Evolutionary conservation across 2,113 vertebrate genomes (phyloP).

Genomic region (Forbesichthys papilliferus): DNA sequence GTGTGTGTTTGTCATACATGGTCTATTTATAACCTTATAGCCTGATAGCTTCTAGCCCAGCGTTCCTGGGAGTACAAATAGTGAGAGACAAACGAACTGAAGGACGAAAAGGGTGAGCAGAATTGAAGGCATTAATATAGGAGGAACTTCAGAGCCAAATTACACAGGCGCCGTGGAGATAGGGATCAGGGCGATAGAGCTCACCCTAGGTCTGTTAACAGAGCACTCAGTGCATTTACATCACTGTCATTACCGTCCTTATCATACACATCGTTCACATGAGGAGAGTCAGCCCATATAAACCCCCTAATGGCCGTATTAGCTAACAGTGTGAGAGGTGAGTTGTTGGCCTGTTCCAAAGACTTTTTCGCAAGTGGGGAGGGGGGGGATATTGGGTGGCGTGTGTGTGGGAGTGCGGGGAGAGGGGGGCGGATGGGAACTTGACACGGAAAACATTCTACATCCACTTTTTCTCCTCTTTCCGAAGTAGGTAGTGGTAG

Average conservation of each 20-base stretch:
- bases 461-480: slow-evolving; percentile 21
- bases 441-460: slow-evolving; percentile 30
- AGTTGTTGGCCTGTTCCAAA: slow-evolving; percentile 48
- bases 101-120: slow-evolving; percentile 49
- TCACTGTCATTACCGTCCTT: slow-evolving; percentile 65
- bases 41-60: slow-evolving; percentile 14
- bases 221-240: slow-evolving; percentile 72
- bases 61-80: slow-evolving; percentile 25
- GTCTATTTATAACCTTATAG: background rate
- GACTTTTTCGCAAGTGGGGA: slow-evolving; percentile 7
- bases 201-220: slow-evolving; percentile 64
- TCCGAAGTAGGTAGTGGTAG: slow-evolving; percentile 60
- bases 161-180: slow-evolving; percentile 72
- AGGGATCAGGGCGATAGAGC: slow-evolving; percentile 62
- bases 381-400: background rate
- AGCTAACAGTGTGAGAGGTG: slow-evolving; percentile 49
- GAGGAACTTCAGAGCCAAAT: slow-evolving; percentile 71
- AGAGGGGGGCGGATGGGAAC: background rate
- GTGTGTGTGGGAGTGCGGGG: background rate
- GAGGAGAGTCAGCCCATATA: slow-evolving; percentile 45
- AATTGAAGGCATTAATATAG: slow-evolving; percentile 67
- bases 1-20: background rate
- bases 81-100: slow-evolving; percentile 17
- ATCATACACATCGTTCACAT: slow-evolving; percentile 63
- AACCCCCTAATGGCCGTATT: slow-evolving; percentile 62